Evolutionary conservation across 2,797 vertebrate species (phyloP), one percentile per base, ranked within the genome.

Genomic region (Remorina albescens): DNA sequence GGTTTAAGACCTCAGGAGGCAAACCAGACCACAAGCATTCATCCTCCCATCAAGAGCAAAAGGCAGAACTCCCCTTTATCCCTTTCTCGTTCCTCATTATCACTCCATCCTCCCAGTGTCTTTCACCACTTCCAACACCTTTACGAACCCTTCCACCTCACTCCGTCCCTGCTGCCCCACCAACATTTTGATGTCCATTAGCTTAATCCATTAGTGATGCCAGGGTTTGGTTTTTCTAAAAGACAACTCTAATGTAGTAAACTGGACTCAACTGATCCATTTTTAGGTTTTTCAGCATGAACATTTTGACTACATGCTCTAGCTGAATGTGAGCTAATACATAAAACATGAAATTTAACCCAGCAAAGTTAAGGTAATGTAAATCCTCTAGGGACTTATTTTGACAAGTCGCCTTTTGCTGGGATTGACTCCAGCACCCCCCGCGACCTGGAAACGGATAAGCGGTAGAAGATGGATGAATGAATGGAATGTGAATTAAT

Each of bases 21-120:
- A 84, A 90, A 81, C 80, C 87, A 91, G 90, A 88, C 86, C 84
- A 79, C 60, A 65, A 71, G 66, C 69, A 81, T 78, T 84, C 69
- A 82, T 80, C 71, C 63, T 84, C 26, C 75, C 36, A 78, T 70
- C 78, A 68, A n/a, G 53, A 80, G 81, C 66, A 85, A 80, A 67
- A 74, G 59, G 61, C 64, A 25, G 21, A 63, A 71, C 72, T n/a
- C n/a, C n/a, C n/a, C n/a, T 78, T 68, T 53, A 65, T 80, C 71
- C 69, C 34, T 57, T 53, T 59, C 72, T 61, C 9, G 1, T 39
- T 75, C 62, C 61, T 56, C 65, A 34, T 78, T 34, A 41, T 76
- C 53, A 61, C 46, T 61, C 58, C 59, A 16, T 55, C 74, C 55
- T 64, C 34, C n/a, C 56, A n/a, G n/a, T 44, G 12, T 78, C 69